Evolutionary conservation across 2,797 vertebrate genomes (phyloP).

Genomic region (Dendrocincla fuliginosa): DNA sequence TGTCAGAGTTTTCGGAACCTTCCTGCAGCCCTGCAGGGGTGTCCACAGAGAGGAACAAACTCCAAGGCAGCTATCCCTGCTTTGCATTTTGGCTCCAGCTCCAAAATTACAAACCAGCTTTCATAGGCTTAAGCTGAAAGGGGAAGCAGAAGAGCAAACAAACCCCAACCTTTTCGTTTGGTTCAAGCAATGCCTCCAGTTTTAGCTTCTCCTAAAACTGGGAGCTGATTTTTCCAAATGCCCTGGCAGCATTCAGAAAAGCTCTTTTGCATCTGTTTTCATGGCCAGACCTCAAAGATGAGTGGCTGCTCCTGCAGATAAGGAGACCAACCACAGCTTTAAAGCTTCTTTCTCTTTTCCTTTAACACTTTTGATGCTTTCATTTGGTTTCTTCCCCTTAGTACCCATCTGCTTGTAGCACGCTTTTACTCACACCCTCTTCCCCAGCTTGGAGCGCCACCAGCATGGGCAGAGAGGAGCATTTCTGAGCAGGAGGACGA

Average conservation of each 20-base stretch:
- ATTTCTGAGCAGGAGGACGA: background rate
- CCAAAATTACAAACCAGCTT: constrained; percentile 30
- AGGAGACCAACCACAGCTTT: background rate
- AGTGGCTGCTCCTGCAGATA: background rate
- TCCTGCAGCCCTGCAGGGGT: background rate
- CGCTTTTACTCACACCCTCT: constrained; percentile 9
- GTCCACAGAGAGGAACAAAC: constrained; percentile 42
- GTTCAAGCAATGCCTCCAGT: background rate
- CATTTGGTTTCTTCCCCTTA: background rate
- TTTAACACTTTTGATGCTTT: background rate
- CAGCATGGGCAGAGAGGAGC: background rate
- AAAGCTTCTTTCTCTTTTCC: background rate
- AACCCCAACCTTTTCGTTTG: background rate
- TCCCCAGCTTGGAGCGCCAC: background rate
- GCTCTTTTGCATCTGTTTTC: constrained; percentile 13
- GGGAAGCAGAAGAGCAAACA: constrained; percentile 30
- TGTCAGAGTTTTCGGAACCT: constrained; percentile 24
- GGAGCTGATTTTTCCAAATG: background rate
- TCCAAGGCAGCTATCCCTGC: constrained; percentile 9
- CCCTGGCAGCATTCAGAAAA: background rate
- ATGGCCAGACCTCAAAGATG: background rate
- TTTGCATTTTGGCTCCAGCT: constrained; percentile 40
- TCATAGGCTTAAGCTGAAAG: constrained; percentile 20
- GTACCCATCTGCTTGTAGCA: background rate
- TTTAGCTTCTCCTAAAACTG: constrained; percentile 1